Evolutionary conservation across 2,113 vertebrate genomes (phyloP), one percentile per base, ranked within the genome.

Genomic region (Solea senegalensis): DNA sequence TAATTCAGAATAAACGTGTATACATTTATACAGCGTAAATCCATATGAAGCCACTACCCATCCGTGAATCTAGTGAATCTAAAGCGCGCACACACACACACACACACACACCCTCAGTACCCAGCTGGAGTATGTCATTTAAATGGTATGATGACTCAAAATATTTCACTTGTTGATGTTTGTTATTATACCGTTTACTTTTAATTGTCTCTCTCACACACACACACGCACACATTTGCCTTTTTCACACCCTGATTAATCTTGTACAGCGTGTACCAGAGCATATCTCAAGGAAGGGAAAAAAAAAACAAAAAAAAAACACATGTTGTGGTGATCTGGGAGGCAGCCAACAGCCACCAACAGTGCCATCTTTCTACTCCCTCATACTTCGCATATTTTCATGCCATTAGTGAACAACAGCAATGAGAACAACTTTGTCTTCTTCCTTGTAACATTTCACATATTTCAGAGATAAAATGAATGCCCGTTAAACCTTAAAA

Each of bases 401-500:
- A 54, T 8, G 10, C 40, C 65, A 13, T 45, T 66, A 72, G 59
- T 16, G 52, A 63, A 48, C 61, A 65, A 27, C 48, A 53, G 43
- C 15, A 21, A 46, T 51, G 57, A 60, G 28, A 53, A 43, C 53
- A 21, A 58, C 39, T 66, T 60, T 64, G 58, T 63, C 48, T 45
- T 16, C 48, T 60, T 45, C 49, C 65, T 46, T 80, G 74, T 75
- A 45, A 52, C 1, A 9, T 67, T 82, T 82, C 64, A 74, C 85
- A 63, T 80, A 56, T 76, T 52, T 40, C 58, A 58, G 28, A 78
- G 53, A 67, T 40, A 67, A 74, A 80, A 79, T 56, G 26, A 75
- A 50, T 46, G 63, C 39, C 13, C 52, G 40, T 76, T 80, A 65
- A 52, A 86, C 55, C 72, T 21, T 27, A 65, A 86, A 85, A 83